Evolutionary conservation across 2,113 vertebrate genomes (phyloP).

Genomic region (Phodopus roborovskii): DNA sequence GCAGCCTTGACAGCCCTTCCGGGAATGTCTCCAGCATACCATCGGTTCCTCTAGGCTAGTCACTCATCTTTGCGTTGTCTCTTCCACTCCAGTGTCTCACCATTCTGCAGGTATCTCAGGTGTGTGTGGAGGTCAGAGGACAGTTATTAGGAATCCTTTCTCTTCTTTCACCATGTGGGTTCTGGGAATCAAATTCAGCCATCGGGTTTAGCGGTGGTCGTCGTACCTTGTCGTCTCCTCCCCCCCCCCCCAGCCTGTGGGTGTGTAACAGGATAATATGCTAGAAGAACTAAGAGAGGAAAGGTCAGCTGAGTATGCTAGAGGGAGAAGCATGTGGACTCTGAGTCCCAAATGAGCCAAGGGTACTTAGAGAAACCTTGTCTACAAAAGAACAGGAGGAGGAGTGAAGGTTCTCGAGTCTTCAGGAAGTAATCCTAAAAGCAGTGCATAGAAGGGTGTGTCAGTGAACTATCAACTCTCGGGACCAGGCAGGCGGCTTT

Average conservation of each 20-base stretch:
- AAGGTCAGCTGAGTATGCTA: background rate
- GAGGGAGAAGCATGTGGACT: background rate
- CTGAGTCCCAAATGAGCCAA: background rate
- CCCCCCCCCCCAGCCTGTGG: background rate
- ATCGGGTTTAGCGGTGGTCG: background rate
- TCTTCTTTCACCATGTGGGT: background rate
- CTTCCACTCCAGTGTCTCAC: background rate
- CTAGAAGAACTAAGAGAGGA: background rate
- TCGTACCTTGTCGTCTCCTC: no score
- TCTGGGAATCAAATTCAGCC: background rate
- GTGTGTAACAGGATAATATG: background rate
- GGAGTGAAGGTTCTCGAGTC: background rate
- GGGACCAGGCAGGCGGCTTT: background rate
- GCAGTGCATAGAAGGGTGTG: background rate
- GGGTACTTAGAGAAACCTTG: background rate
- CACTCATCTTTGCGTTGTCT: constrained; percentile 23
- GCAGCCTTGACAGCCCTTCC: constrained; percentile 56
- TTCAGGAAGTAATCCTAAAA: background rate
- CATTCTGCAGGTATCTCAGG: background rate
- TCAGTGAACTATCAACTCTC: background rate
- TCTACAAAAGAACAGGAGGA: background rate
- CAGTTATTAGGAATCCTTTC: background rate
- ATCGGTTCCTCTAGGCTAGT: background rate
- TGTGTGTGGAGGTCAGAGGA: background rate
- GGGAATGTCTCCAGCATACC: constrained; percentile 19